Base-by-base conservation (phyloP, 2,797 vertebrate species). In the Varecia variegata region DNA sequence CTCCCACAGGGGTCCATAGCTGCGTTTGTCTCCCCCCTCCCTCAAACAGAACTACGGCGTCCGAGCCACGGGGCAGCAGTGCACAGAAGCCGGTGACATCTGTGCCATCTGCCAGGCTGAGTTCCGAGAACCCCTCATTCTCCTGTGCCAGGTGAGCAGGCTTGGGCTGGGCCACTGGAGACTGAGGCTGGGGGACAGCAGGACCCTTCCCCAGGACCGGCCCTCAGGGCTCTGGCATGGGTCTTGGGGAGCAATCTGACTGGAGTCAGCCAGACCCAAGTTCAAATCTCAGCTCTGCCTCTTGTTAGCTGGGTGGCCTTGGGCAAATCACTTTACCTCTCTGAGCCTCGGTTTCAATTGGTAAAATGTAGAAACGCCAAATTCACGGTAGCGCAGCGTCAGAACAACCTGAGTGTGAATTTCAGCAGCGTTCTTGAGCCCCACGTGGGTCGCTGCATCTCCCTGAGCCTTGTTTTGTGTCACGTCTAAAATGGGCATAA, bases 31-130 rank as follows among this genome's bases (percentile, higher is more conserved):
- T 92, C 54, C 81, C 38, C 58, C 13, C 73, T 89, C 47, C 54
- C 70, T 23, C 70, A 21, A 82, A 15, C 98, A 99, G 99, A 99
- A 98, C 96, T 99, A 99, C 0, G 99, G 99, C 15, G 98, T 99
- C 90, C 99, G 99, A 95, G 99, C 99, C 54, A 99, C 99, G 52
- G 99, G 98, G 96, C 99, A 99, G 98, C 99, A 99, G 98, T 99
- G 99, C 98, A 99, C 98, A 3, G 99, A 99, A 98, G 99, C 99
- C 0, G 99, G 99, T 0, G 99, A 99, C 21, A 98, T 99, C 98
- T 99, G 99, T 87, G 99, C 99, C 87, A 99, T 99, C 96, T 99
- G 99, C 98, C 99, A 99, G 98, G 98, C 99, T 0, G 99, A 99
- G 95, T 99, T 99, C 98, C 99, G 99, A 98, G 99, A 99, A 11